Percentiles rank a stretch among this genome's conserved stretches.
These are phyloP conservation scores for Phenganax subtilis DNA, from an alignment of 92 coral and sea anemone species.

Conservation along the genomic window DNA sequence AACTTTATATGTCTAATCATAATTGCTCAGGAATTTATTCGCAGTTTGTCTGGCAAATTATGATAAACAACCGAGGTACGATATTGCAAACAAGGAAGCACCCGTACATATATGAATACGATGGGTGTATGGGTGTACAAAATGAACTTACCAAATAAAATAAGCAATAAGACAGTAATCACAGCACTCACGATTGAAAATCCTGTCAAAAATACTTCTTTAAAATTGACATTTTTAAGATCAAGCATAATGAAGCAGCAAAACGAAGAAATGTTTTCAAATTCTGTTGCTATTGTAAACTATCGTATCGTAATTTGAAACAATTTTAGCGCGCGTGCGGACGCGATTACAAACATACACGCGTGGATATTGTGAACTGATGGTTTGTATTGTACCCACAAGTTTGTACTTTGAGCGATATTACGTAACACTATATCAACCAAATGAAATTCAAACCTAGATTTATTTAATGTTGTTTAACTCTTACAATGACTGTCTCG, in stretches of 20 bases:
- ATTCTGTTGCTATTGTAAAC: constrained; percentile 20
- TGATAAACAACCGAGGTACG: too few species aligned
- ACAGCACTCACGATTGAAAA: constrained; percentile 59
- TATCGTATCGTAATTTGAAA: constrained; percentile 37
- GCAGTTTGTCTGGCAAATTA: too few species aligned
- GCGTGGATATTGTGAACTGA: constrained; percentile 7
- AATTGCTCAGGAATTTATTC: too few species aligned
- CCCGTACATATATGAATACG: too few species aligned
- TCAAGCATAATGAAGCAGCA: constrained; percentile 13
- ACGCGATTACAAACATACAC: constrained; percentile 45
- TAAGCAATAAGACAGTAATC: constrained; percentile 60
- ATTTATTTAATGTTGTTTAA: background rate
- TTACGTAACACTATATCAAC: background rate
- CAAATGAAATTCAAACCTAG: background rate
- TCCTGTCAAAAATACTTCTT: constrained; percentile 51
- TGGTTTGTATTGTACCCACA: too few species aligned
- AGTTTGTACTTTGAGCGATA: background rate
- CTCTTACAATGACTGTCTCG: background rate
- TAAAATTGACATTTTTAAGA: constrained; percentile 42
- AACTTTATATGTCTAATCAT: too few species aligned
- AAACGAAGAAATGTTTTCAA: constrained; percentile 2
- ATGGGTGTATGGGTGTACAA: too few species aligned
- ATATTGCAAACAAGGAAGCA: too few species aligned
- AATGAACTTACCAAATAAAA: constrained; percentile 72
- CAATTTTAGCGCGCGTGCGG: constrained; percentile 51